A percentile compares a stretch with the other conserved stretches of the same genome.
These are phyloP conservation scores for Etheostoma nigrum DNA, from an alignment of 2,797 vertebrate genomes.

Conservation along the genomic window DNA sequence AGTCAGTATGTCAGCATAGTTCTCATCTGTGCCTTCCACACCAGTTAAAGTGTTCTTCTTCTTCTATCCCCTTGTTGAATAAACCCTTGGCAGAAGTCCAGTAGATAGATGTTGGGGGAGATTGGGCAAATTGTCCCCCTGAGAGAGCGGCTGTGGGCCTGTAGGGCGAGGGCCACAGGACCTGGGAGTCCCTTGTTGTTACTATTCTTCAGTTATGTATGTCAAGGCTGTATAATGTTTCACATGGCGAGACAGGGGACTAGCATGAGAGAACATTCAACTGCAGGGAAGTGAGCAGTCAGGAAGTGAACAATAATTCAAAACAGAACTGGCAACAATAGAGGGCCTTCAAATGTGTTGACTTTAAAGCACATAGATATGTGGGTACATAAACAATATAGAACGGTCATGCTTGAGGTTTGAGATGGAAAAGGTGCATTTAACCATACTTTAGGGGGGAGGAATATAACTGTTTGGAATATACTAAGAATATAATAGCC, in stretches of 20 bases:
- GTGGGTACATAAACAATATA: slow-evolving; percentile 3
- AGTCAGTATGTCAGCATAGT: slow-evolving; percentile 21
- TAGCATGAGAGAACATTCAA: slow-evolving; percentile 60
- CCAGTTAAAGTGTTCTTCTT: slow-evolving; percentile 25
- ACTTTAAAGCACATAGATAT: slow-evolving; percentile 61
- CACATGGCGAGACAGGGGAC: slow-evolving; percentile 53
- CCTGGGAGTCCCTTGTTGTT: slow-evolving; percentile 59
- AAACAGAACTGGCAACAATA: slow-evolving; percentile 76
- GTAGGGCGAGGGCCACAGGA: slow-evolving; percentile 49
- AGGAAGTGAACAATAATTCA: slow-evolving; percentile 83
- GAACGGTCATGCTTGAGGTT: slow-evolving; percentile 26
- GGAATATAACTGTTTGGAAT: slow-evolving; percentile 13
- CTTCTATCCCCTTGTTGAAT: slow-evolving; percentile 42
- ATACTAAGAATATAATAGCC: neutral
- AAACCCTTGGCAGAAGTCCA: slow-evolving; percentile 65
- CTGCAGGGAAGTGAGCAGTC: slow-evolving; percentile 60
- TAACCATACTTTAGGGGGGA: neutral
- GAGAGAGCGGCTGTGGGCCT: slow-evolving; percentile 46
- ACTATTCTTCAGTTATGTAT: slow-evolving; percentile 64
- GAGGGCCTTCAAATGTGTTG: slow-evolving; percentile 57
- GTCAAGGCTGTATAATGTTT: slow-evolving; percentile 76
- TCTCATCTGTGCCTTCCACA: slow-evolving; percentile 36
- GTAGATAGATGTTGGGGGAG: slow-evolving; percentile 44
- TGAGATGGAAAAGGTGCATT: slow-evolving; percentile 25
- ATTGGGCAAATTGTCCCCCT: slow-evolving; percentile 33